Evolutionary conservation across 1,140 invertebrate species (phyloP).

Genomic region (Eriocheir sinensis): DNA sequence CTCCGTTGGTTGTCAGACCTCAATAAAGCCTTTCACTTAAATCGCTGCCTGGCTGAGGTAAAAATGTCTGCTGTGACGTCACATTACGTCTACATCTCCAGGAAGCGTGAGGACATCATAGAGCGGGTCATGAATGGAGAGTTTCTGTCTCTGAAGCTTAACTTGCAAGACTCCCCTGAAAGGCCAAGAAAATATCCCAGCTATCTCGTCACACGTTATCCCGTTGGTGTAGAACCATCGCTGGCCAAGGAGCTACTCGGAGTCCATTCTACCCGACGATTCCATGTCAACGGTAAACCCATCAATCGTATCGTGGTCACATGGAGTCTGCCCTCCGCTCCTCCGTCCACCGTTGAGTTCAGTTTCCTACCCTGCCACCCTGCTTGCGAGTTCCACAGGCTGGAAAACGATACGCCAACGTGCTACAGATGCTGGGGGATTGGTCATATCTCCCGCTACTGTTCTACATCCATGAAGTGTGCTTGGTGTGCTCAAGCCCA

Average conservation of each 20-base stretch:
- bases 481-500: conserved; percentile 24
- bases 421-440: conserved; percentile 25
- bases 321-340: not conserved
- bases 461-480: conserved; percentile 35
- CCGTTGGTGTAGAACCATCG: not conserved
- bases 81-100: not conserved
- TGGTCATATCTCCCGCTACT: conserved; percentile 55
- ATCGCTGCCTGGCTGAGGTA: not conserved
- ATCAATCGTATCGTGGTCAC: conserved; percentile 31
- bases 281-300: conserved; percentile 19
- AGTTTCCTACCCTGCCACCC: conserved; percentile 49
- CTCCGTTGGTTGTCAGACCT: conserved; percentile 8
- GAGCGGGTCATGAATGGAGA: not conserved
- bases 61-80: conserved; percentile 32
- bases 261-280: conserved; percentile 34
- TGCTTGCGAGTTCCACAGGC: not conserved
- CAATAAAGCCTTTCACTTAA: not conserved
- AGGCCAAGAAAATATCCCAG: not conserved
- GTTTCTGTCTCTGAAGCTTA: not conserved
- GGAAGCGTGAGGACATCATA: conserved; percentile 30
- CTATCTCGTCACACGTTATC: not conserved
- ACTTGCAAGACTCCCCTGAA: not conserved
- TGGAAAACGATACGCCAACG: not conserved
- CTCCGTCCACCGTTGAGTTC: conserved; percentile 23
- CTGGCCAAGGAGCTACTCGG: not conserved